phyloP scores from a whole-genome alignment of 2,113 vertebrate species.

The Hippocampus mohnikei region DNA sequence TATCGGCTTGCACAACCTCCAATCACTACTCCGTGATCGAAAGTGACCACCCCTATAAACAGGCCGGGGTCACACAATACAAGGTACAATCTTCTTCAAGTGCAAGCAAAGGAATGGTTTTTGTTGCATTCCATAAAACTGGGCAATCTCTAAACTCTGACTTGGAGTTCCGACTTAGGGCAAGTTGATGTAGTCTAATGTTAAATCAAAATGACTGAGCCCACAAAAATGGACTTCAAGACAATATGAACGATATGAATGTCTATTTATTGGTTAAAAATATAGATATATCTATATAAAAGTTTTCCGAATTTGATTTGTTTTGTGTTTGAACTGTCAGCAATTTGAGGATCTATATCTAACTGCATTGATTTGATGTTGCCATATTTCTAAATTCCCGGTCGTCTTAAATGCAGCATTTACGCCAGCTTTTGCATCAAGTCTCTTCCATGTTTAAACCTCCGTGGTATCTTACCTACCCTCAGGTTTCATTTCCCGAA shows the following conservation, averaged over 20 bases:
- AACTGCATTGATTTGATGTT: not conserved
- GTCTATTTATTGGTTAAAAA: not conserved
- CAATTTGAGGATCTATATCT: not conserved
- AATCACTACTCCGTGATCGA: constrained; percentile 93
- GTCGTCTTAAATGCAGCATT: not conserved
- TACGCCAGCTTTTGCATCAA: not conserved
- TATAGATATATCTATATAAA: not conserved
- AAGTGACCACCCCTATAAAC: constrained; percentile 96
- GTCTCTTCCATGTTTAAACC: not conserved
- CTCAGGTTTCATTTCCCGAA: constrained; percentile 93
- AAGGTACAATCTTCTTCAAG: constrained; percentile 72
- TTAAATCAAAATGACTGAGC: not conserved
- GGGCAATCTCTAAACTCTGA: not conserved
- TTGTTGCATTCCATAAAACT: not conserved
- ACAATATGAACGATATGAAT: too few relatives aligned
- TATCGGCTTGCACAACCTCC: constrained; percentile 95
- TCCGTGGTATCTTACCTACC: not conserved
- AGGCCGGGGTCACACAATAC: constrained; percentile 90
- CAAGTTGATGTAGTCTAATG: not conserved
- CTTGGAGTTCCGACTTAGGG: not conserved
- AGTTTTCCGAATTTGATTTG: not conserved
- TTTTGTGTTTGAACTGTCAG: too few relatives aligned
- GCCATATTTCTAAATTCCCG: not conserved
- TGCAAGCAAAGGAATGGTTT: not conserved
- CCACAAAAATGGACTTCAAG: not conserved